These are phyloP conservation scores for Goniozus legneri DNA, from an alignment of 1,140 invertebrate genomes.

Conservation along the genomic window DNA sequence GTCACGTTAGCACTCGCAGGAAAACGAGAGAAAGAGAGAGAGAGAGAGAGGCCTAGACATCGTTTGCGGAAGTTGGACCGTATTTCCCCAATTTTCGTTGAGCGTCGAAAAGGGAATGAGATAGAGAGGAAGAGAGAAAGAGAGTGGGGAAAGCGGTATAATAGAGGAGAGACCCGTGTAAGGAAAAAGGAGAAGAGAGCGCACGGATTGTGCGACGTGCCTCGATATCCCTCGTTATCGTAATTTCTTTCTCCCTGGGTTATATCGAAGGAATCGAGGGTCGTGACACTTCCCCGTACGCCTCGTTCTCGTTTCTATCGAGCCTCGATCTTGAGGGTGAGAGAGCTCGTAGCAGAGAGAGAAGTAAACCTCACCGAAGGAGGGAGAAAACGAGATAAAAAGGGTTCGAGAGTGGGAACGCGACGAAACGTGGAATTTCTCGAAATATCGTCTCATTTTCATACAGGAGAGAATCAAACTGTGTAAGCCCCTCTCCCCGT, in stretches of 20 bases:
- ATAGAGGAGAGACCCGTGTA: too few species aligned
- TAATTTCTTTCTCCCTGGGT: conserved; percentile 23
- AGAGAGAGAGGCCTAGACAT: not conserved
- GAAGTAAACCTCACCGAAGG: too few species aligned
- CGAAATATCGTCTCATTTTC: too few species aligned
- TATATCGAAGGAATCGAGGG: conserved; percentile 13
- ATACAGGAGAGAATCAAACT: too few species aligned
- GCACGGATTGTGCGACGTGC: conserved; percentile 15
- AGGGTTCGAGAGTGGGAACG: conserved; percentile 16
- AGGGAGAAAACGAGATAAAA: conserved; percentile 10
- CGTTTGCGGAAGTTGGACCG: too few species aligned
- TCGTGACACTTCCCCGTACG: not conserved
- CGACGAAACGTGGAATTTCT: conserved; percentile 17
- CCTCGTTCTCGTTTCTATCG: too few species aligned
- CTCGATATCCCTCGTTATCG: conserved; percentile 21
- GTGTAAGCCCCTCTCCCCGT: conserved; percentile 8
- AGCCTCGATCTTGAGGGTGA: too few species aligned
- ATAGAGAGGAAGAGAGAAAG: not conserved
- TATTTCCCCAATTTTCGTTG: too few species aligned
- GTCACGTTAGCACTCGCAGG: conserved; percentile 1
- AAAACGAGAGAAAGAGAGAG: not conserved
- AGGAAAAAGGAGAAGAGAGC: too few species aligned
- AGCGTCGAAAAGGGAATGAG: not conserved
- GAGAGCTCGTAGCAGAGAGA: too few species aligned
- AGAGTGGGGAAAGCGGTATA: not conserved